Evolutionary conservation across 2,113 vertebrate genomes (phyloP), one percentile per base, ranked within the genome.

Genomic region (Microcebus lehilahytsara): DNA sequence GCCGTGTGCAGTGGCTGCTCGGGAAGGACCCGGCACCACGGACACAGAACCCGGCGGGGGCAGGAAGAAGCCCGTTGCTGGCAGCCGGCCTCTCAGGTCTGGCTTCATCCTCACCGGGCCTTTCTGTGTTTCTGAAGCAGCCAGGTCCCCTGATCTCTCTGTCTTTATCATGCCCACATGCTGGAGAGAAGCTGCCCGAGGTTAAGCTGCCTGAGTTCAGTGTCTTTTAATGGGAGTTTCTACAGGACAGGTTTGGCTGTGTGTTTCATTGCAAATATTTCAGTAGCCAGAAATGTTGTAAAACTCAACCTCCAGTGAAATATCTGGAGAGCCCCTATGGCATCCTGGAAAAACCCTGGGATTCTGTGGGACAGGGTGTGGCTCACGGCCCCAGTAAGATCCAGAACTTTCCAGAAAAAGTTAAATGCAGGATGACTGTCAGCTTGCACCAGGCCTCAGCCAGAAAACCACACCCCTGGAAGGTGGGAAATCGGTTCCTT

Each of bases 1-100:
- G 3, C 20, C 20, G 14, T 20, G 10, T 2, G n/a, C 19, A 4
- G n/a, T 6, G 19, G 3, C 30, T 6, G 1, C 25, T 6, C 19
- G 13, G 12, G n/a, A 80, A 56, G 74, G 42, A 19, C 27, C 30
- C 30, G 17, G 46, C 27, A 9, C 74, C 27, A 49, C 25, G 1
- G 25, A 49, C 3, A 27, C 25, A 27, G 8, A 42, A 20, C 11
- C 30, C 4, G 30, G 30, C 16, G 51, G 75, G 4, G 25, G 11
- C 4, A 34, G 4, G 17, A 42, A 51, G 75, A 51, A 19, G 30
- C n/a, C n/a, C n/a, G n/a, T n/a, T n/a, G n/a, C n/a, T n/a, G n/a
- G n/a, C n/a, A 19, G 30, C 49, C 30, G 2, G 2, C 79, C n/a
- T 19, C 79, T 40, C 4, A 3, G 6, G 17, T 81, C 80, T 19